Percentiles rank a stretch among this genome's conserved stretches.
These are phyloP conservation scores for Leptoclinus maculatus DNA, from an alignment of 2,797 vertebrate genomes.

Conservation along the genomic window DNA sequence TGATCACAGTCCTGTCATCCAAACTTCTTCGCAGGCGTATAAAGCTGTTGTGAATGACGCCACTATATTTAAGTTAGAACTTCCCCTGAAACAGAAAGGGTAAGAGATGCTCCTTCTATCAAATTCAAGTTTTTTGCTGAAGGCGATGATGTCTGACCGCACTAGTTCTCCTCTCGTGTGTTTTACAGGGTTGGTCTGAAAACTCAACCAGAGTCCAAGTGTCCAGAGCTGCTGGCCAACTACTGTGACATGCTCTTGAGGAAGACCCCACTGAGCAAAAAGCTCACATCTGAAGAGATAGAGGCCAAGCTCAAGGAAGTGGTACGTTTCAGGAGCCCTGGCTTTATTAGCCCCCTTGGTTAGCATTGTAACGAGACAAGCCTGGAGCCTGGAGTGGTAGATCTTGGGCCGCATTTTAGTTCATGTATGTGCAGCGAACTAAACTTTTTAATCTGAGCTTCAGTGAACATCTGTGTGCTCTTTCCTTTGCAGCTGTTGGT, in stretches of 20 bases:
- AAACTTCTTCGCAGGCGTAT: constrained; percentile 87
- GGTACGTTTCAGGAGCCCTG: constrained; percentile 78
- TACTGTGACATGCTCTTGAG: constrained; percentile 99
- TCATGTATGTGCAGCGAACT: not conserved
- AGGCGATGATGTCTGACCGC: not conserved
- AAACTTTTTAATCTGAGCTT: not conserved
- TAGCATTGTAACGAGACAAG: not conserved
- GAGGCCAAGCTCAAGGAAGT: constrained; percentile 99
- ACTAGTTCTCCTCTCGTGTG: not conserved
- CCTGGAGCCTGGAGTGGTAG: too few relatives aligned
- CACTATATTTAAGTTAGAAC: constrained; percentile 99
- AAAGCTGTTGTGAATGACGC: constrained; percentile 99
- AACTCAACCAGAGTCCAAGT: constrained; percentile 99
- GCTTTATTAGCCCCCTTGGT: not conserved
- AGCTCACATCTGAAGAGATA: constrained; percentile 98
- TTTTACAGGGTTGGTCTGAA: constrained; percentile 92
- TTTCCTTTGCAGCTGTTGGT: constrained; percentile 89
- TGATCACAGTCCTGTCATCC: not conserved
- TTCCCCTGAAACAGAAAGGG: constrained; percentile 99
- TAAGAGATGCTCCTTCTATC: constrained; percentile 74
- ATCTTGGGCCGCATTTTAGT: not conserved
- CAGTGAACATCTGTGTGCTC: not conserved
- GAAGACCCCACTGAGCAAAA: constrained; percentile 99
- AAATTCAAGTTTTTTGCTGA: too few relatives aligned
- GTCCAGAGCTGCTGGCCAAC: constrained; percentile 98